A percentile compares a stretch with the other conserved stretches of the same genome.
Conservation (phyloP, 2,888 invertebrate species). For the Eugnorisma glareosa region DNA sequence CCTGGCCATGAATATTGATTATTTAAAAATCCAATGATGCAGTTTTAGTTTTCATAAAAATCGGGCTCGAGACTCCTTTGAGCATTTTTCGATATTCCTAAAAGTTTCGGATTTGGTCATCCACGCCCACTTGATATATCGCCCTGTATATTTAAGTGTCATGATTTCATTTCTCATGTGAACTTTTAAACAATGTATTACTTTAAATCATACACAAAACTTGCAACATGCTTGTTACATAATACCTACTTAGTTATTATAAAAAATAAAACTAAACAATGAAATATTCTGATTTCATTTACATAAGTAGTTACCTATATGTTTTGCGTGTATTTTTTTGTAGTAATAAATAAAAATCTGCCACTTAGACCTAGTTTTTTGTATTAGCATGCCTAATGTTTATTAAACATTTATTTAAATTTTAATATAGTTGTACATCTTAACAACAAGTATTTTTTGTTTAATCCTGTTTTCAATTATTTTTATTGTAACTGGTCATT, state of each 20-base stretch:
- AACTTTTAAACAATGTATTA: conserved; percentile 37
- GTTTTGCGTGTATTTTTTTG: background rate
- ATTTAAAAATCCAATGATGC: too few relatives aligned
- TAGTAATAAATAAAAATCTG: background rate
- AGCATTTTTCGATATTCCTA: too few relatives aligned
- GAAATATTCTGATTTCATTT: conserved; percentile 9
- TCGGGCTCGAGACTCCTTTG: too few relatives aligned
- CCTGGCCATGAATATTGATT: too few relatives aligned
- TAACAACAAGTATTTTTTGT: conserved; percentile 12
- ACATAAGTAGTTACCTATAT: background rate
- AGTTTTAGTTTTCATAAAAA: too few relatives aligned
- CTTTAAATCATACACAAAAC: conserved; percentile 31
- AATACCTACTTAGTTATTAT: background rate
- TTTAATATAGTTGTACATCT: background rate
- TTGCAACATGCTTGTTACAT: conserved; percentile 17
- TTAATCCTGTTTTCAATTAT: conserved; percentile 1
- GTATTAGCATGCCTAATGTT: background rate
- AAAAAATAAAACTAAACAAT: conserved; percentile 16
- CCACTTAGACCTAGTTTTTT: conserved; percentile 1
- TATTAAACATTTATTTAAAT: background rate
- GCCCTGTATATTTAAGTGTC: background rate
- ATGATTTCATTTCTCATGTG: conserved; percentile 44
- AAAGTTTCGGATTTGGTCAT: too few relatives aligned
- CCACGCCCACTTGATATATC: too few relatives aligned
- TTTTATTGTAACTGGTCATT: conserved; percentile 18